Percentiles rank a stretch among this genome's conserved stretches.
Evolutionary conservation across 2,888 invertebrate species (phyloP).

Genomic region (Apotomis betuletana): DNA sequence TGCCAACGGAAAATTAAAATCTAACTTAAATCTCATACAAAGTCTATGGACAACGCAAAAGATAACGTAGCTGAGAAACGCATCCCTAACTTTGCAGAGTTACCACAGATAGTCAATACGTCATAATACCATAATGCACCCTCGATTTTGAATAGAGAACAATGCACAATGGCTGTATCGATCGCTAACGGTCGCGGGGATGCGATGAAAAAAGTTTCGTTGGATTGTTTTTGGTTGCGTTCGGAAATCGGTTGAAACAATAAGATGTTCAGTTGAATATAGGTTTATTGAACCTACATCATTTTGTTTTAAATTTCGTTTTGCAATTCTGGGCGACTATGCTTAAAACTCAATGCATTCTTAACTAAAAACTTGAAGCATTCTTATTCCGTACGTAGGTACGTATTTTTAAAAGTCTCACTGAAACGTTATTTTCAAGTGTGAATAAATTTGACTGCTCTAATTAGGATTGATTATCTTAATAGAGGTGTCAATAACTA

Average conservation of each 20-base stretch:
- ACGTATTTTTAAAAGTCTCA: no score
- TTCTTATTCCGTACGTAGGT: no score
- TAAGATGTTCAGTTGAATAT: constrained; percentile 15
- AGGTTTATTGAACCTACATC: constrained; percentile 11
- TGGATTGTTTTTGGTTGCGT: constrained; percentile 41
- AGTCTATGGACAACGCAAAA: background rate
- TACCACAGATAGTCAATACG: constrained; percentile 37
- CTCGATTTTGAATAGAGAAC: constrained; percentile 50
- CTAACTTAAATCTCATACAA: background rate
- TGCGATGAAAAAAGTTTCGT: constrained; percentile 38
- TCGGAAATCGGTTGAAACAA: constrained; percentile 37
- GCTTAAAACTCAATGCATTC: background rate
- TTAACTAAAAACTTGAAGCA: no score
- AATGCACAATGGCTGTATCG: constrained; percentile 54
- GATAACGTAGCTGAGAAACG: background rate
- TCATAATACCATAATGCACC: constrained; percentile 43
- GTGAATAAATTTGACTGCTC: background rate
- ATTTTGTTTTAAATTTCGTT: constrained; percentile 10
- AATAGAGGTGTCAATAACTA: constrained; percentile 30
- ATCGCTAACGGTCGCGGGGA: constrained; percentile 53
- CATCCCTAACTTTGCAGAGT: constrained; percentile 22
- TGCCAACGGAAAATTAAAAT: background rate
- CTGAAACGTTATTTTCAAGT: no score
- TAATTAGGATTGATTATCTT: constrained; percentile 16
- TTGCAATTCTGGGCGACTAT: background rate